These are phyloP conservation scores for Siderastrea siderea DNA, from an alignment of 92 coral and sea anemone genomes.

Conservation along the genomic window DNA sequence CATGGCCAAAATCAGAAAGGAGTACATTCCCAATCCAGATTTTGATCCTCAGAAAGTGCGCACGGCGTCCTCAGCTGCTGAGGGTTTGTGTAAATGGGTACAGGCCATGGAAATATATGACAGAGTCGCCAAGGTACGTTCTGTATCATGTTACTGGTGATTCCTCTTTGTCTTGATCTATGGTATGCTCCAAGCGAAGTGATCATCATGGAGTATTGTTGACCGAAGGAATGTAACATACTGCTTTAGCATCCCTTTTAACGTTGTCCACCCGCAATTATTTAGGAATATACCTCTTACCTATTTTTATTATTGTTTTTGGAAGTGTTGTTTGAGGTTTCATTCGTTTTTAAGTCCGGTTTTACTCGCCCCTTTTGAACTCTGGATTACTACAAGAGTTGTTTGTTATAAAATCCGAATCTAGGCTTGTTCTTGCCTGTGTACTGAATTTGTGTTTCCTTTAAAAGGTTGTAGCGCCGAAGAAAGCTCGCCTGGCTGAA, in stretches of 20 bases:
- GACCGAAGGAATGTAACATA: no score
- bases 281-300: no score
- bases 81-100: slow-evolving; percentile 99
- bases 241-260: no score
- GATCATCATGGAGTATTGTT: no score
- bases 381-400: background rate
- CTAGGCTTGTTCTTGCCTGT: slow-evolving; percentile 4
- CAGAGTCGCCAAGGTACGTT: slow-evolving; percentile 95
- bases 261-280: no score
- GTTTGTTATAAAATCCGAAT: background rate
- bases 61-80: slow-evolving; percentile 99
- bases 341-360: background rate
- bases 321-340: no score
- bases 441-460: background rate
- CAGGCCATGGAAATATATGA: slow-evolving; percentile 97
- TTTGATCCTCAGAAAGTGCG: slow-evolving; percentile 98
- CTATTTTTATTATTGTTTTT: no score
- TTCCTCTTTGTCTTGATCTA: background rate
- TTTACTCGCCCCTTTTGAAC: background rate
- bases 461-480: slow-evolving; percentile 94
- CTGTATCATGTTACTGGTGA: background rate
- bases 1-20: slow-evolving; percentile 99
- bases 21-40: slow-evolving; percentile 98
- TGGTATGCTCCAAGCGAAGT: background rate
- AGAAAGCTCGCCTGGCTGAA: slow-evolving; percentile 94